Evolutionary conservation across 2,113 vertebrate genomes (phyloP).

Genomic region (Xenopus borealis): DNA sequence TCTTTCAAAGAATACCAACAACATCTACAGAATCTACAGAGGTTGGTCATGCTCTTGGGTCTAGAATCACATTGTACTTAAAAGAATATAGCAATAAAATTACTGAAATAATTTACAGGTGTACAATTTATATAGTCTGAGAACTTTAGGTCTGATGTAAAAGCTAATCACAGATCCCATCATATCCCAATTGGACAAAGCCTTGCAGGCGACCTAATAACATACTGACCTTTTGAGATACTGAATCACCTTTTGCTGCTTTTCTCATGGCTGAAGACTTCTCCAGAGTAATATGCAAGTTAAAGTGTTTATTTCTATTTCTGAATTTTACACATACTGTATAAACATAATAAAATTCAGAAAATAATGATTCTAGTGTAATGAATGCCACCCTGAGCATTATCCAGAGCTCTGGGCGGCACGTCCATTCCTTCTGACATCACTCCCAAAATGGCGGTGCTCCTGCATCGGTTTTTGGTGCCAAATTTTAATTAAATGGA

Average conservation of each 20-base stretch:
- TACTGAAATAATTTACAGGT: constrained; percentile 37
- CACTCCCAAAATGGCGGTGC: too few species aligned
- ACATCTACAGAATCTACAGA: constrained; percentile 43
- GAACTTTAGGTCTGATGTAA: constrained; percentile 37
- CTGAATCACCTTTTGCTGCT: constrained; percentile 8
- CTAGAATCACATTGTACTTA: constrained; percentile 36
- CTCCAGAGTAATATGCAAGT: background rate
- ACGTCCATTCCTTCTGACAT: too few species aligned
- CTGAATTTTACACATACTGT: too few species aligned
- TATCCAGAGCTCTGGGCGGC: too few species aligned
- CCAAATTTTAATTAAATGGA: too few species aligned
- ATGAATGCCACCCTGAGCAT: too few species aligned
- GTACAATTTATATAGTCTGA: constrained; percentile 37
- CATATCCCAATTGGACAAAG: constrained; percentile 16
- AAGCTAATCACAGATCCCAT: constrained; percentile 33
- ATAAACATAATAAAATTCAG: too few species aligned
- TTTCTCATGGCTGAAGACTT: constrained; percentile 19
- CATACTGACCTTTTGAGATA: constrained; percentile 33
- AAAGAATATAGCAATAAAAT: constrained; percentile 41
- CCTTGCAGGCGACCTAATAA: constrained; percentile 16
- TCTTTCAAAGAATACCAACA: constrained; percentile 33
- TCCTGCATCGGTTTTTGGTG: too few species aligned
- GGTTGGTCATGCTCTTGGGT: constrained; percentile 38
- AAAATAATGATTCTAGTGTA: too few species aligned
- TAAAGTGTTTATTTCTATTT: too few species aligned